Percentiles rank a stretch among this genome's conserved stretches.
These are phyloP conservation scores for Acomys russatus DNA, from an alignment of 2,797 vertebrate species.

Conservation along the genomic window DNA sequence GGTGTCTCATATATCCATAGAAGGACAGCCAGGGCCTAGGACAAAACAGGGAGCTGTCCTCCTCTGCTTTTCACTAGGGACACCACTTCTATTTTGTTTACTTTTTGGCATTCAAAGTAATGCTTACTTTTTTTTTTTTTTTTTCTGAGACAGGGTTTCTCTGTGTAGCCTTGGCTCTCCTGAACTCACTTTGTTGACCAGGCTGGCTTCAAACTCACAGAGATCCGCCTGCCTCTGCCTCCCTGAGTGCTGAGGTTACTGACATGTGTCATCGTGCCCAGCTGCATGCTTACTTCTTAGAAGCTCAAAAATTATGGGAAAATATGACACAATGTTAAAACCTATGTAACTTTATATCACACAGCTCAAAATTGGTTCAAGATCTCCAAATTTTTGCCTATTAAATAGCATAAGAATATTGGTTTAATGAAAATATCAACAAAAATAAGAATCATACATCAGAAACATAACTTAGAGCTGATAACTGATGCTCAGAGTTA, in stretches of 20 bases:
- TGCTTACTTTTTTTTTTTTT: background rate
- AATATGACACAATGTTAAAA: conserved; percentile 18
- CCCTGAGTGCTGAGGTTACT: too few relatives aligned
- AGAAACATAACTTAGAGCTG: background rate
- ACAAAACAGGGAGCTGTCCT: background rate
- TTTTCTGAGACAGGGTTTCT: too few relatives aligned
- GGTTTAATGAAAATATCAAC: background rate
- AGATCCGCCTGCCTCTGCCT: too few relatives aligned
- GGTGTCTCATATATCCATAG: background rate
- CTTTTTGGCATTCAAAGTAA: background rate
- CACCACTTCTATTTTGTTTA: background rate
- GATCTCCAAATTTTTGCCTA: background rate
- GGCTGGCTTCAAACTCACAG: too few relatives aligned
- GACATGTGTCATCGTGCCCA: too few relatives aligned
- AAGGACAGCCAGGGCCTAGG: background rate
- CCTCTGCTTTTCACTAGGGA: background rate
- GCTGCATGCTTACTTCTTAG: background rate
- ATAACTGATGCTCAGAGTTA: background rate
- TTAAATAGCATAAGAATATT: background rate
- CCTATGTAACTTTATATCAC: background rate
- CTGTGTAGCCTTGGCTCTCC: too few relatives aligned
- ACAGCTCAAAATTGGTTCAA: background rate
- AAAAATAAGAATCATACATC: background rate
- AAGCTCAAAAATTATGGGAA: background rate
- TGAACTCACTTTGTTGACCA: too few relatives aligned